Conservation (phyloP, 2,797 vertebrate species). For the Prunella strophiata region DNA sequence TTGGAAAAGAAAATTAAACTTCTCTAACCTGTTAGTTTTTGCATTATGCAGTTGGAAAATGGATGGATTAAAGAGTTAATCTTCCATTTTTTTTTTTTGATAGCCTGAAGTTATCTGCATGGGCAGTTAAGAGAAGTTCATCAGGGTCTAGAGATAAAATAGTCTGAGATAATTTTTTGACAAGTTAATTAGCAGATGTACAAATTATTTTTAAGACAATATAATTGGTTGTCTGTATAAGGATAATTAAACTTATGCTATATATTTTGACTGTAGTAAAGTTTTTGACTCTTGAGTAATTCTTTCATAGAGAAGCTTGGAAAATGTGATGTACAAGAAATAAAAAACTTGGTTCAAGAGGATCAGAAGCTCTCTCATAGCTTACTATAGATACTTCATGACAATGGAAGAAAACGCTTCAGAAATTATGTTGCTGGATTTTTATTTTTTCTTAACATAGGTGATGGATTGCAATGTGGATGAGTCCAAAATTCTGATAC, state of each 20-base stretch:
- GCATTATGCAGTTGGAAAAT: not conserved
- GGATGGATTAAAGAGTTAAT: not conserved
- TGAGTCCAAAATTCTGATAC: not conserved
- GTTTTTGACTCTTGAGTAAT: not conserved
- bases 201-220: not conserved
- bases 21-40: not conserved
- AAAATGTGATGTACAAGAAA: not conserved
- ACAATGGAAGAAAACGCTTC: not conserved
- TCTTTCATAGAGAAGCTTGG: not conserved
- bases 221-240: not conserved
- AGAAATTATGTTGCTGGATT: not conserved
- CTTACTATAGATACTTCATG: not conserved
- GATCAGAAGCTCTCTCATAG: not conserved
- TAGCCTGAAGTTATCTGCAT: not conserved
- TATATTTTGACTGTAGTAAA: not conserved
- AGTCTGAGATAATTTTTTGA: not conserved
- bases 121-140: not conserved
- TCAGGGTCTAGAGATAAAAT: not conserved
- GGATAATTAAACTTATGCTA: not conserved
- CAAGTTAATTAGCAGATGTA: not conserved
- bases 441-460: not conserved
- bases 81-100: not conserved
- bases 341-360: not conserved
- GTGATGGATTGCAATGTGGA: not conserved
- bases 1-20: not conserved